Base-by-base conservation (phyloP, 2,797 vertebrate species). In the Diplodus sargus region DNA sequence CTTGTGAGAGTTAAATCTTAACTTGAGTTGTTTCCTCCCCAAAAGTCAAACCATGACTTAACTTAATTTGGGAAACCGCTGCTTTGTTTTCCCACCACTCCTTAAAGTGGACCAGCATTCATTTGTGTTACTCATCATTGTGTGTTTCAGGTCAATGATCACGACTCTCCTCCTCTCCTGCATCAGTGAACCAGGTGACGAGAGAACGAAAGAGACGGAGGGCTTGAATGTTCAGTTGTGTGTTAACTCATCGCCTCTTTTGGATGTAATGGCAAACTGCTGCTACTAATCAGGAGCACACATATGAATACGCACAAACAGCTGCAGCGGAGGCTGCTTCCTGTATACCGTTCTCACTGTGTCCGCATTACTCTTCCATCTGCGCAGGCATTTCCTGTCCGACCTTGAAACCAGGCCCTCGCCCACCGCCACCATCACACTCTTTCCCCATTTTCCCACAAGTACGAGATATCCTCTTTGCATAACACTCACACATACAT, bases 371-470 rank as follows among this genome's bases (percentile, higher is more conserved):
- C 87, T 86, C 83, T 85, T 90, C 87, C 94, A 94, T 94, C 94
- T 92, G 92, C 82, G 59, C 89, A 90, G 90, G 90, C 94, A 93
- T 94, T 94, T 94, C 93, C 94, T 93, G 92, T 89, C 86, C 72
- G 76, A 92, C 92, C 91, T 93, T 90, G 82, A 90, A 89, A 89
- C 85, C 83, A 86, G 74, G 69, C 83, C 85, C 75, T 81, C 78
- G 78, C 74, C 78, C 79, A 78, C 72, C 61, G 68, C 76, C 79
- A 75, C 72, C 61, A 68, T 73, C 81, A 74, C 82, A 70, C 77
- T 54, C 66, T 67, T 69, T 72, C 74, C 70, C 52, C 45, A 53
- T 81, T 89, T 85, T 69, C 83, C 63, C 73, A 61, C 54, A 8
- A 53, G 56, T 28, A 57, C 42, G 74, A 69, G 7, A 63, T 25